Conservation (phyloP, 2,113 vertebrate genomes). For the Girardinichthys multiradiatus region DNA sequence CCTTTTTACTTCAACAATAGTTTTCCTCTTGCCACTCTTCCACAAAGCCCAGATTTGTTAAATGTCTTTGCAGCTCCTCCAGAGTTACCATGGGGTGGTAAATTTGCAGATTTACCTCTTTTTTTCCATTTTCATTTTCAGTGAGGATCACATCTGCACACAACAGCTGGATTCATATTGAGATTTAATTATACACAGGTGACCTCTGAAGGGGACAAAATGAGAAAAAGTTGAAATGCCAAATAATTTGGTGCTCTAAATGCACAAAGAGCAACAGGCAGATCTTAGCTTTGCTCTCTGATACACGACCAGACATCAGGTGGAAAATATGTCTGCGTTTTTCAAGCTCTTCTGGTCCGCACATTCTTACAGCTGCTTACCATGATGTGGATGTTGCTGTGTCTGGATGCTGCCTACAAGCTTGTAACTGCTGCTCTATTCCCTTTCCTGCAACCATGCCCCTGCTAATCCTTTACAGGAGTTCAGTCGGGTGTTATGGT, state of each 20-base stretch:
- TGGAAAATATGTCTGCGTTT: constrained; percentile 43
- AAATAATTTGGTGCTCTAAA: not conserved
- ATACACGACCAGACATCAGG: constrained; percentile 57
- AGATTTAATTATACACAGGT: too few relatives aligned
- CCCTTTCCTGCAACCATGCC: constrained; percentile 46
- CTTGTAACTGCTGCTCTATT: constrained; percentile 40
- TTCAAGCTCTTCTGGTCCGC: constrained; percentile 42
- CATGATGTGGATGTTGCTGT: constrained; percentile 30
- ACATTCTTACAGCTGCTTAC: constrained; percentile 47
- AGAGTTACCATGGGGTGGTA: too few relatives aligned
- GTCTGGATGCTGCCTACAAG: constrained; percentile 42
- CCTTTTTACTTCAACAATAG: not conserved
- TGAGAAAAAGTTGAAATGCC: not conserved
- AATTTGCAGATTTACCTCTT: too few relatives aligned
- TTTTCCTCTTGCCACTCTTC: too few relatives aligned
- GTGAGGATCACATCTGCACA: not conserved
- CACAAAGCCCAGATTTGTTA: not conserved
- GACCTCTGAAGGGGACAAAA: not conserved
- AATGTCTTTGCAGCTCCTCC: too few relatives aligned
- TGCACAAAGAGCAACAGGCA: constrained; percentile 6
- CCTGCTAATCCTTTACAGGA: constrained; percentile 52
- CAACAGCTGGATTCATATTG: too few relatives aligned
- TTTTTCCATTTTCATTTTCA: not conserved
- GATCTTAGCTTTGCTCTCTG: constrained; percentile 32
- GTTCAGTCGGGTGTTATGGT: constrained; percentile 44